Evolutionary conservation across 2,888 invertebrate genomes (phyloP).

Genomic region (Xanthia icteritia): DNA sequence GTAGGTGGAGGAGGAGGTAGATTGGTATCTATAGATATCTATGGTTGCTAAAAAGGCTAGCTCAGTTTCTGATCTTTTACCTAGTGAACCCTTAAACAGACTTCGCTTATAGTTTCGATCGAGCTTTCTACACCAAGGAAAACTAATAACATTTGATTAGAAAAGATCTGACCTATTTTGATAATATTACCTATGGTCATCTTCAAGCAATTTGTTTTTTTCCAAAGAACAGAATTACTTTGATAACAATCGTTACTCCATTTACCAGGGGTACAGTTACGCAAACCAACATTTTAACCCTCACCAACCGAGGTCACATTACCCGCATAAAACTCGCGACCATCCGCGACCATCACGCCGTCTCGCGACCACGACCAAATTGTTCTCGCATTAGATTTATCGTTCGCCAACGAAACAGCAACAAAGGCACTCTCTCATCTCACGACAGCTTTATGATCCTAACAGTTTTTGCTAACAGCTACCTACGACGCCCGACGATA

Average conservation of each 20-base stretch:
- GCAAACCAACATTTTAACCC: slow-evolving; percentile 50
- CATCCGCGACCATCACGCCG: slow-evolving; percentile 60
- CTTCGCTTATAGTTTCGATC: no score
- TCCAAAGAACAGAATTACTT: no score
- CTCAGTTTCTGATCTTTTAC: no score
- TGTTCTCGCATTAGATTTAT: slow-evolving; percentile 88
- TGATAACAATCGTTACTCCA: neutral
- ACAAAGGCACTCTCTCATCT: slow-evolving; percentile 90
- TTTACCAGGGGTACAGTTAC: neutral
- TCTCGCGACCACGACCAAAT: slow-evolving; percentile 78
- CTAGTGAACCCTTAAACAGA: no score
- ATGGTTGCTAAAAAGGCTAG: no score
- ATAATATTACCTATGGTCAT: no score
- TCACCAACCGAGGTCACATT: slow-evolving; percentile 25
- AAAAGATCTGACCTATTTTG: no score
- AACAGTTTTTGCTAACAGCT: slow-evolving; percentile 90
- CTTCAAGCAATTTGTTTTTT: no score
- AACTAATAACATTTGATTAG: no score
- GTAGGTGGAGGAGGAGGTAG: neutral
- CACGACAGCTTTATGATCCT: slow-evolving; percentile 90
- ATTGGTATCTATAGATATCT: no score
- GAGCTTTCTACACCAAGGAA: no score
- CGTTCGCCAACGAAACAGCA: slow-evolving; percentile 83
- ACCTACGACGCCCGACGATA: slow-evolving; percentile 80
- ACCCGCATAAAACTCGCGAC: slow-evolving; percentile 55